phyloP scores from a whole-genome alignment of 92 coral and sea anemone genomes.

The Zoanthus gigantus region DNA sequence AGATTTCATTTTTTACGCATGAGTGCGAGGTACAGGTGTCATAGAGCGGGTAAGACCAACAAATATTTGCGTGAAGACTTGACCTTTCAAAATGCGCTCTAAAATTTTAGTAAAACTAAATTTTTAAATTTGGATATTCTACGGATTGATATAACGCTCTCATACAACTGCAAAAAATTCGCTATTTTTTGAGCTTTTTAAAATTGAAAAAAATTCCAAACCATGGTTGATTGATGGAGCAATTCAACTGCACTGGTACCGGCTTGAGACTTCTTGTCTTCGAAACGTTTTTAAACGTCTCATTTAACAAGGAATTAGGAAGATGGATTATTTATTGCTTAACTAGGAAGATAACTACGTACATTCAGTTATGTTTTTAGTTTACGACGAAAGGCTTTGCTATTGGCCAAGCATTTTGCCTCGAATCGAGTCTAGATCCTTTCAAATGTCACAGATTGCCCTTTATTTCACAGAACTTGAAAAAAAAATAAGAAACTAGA shows the following conservation, averaged over 20 bases:
- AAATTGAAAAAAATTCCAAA: neutral
- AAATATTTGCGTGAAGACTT: neutral
- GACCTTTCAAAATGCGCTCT: neutral
- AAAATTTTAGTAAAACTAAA: neutral
- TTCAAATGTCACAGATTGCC: too few species aligned
- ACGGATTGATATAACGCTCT: neutral
- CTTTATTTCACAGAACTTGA: too few species aligned
- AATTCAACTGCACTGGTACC: conserved; percentile 33
- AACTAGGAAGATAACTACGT: neutral
- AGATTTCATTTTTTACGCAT: conserved; percentile 28
- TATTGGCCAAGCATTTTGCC: too few species aligned
- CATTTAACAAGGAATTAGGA: neutral
- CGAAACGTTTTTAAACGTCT: neutral
- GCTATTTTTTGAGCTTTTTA: neutral
- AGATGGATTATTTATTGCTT: neutral
- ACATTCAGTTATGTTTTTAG: neutral
- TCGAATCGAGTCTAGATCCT: too few species aligned
- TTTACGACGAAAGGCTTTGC: neutral
- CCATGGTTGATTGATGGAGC: neutral
- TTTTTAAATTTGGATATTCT: neutral
- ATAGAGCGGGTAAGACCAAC: neutral
- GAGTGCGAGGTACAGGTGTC: conserved; percentile 1
- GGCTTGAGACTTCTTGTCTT: neutral
- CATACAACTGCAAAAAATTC: neutral
- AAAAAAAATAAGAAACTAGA: too few species aligned